Conservation (phyloP, 2,113 vertebrate species). For the Myrmophylax atrothorax region DNA sequence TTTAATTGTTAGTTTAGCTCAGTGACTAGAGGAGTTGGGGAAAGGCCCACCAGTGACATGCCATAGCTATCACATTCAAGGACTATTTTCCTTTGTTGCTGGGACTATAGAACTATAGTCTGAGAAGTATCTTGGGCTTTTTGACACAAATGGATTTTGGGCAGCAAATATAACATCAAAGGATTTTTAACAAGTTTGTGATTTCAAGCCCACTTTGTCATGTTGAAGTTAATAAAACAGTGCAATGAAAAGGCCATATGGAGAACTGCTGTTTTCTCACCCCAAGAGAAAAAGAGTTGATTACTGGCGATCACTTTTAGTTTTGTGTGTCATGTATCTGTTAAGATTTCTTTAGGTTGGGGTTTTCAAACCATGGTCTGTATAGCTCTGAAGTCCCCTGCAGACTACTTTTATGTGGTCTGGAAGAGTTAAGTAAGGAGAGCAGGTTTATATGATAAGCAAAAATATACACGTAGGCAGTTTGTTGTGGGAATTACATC, state of each 20-base stretch:
- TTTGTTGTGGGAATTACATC: not conserved
- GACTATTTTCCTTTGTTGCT: not conserved
- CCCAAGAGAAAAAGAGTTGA: not conserved
- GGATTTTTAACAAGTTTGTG: not conserved
- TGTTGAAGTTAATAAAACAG: not conserved
- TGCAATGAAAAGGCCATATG: not conserved
- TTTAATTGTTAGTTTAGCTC: not conserved
- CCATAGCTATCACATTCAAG: not conserved
- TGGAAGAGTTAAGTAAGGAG: not conserved
- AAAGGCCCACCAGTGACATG: not conserved
- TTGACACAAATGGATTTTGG: not conserved
- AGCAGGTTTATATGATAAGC: not conserved
- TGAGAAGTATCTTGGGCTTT: not conserved
- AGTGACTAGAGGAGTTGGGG: not conserved
- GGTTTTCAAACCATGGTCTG: not conserved
- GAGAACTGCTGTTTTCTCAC: not conserved
- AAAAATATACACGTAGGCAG: not conserved
- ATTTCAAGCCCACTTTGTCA: not conserved
- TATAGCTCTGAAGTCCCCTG: not conserved
- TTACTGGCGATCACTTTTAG: not conserved
- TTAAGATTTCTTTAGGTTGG: not conserved
- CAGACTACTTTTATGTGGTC: not conserved
- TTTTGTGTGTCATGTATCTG: not conserved
- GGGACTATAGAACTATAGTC: not conserved
- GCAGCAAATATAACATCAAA: not conserved